phyloP scores from a whole-genome alignment of 2,888 invertebrate genomes.

The Eupithecia inturbata region DNA sequence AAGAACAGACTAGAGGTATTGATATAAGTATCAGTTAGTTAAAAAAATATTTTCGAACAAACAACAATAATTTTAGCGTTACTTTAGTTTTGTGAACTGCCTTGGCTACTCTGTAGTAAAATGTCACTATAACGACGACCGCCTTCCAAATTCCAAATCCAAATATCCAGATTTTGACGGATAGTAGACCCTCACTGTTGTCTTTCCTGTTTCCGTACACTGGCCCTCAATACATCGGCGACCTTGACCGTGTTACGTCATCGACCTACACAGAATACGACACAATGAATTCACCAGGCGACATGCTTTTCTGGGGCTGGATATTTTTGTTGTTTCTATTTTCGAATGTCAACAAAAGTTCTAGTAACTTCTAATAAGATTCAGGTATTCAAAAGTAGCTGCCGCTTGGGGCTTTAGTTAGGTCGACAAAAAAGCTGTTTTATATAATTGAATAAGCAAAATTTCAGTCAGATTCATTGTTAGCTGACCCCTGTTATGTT shows the following conservation, averaged over 20 bases:
- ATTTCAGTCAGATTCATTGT: background rate
- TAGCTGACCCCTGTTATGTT: too few relatives aligned
- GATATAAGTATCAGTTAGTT: too few relatives aligned
- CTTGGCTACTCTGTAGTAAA: too few relatives aligned
- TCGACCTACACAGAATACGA: conserved; percentile 17
- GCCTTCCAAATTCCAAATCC: too few relatives aligned
- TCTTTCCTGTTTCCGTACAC: conserved; percentile 7
- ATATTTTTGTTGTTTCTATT: conserved; percentile 7
- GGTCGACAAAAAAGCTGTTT: background rate
- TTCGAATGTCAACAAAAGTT: background rate
- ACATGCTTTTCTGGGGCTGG: background rate
- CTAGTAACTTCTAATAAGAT: background rate
- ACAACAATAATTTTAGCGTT: too few relatives aligned
- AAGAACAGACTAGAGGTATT: background rate
- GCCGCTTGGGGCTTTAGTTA: too few relatives aligned
- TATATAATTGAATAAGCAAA: background rate
- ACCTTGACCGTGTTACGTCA: conserved; percentile 29
- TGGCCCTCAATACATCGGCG: conserved; percentile 5
- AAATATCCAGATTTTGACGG: background rate
- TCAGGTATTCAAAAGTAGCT: background rate
- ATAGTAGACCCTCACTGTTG: background rate
- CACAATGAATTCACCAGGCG: background rate
- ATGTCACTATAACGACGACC: background rate
- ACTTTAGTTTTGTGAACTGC: too few relatives aligned
- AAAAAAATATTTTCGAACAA: too few relatives aligned